Evolutionary conservation across 2,113 vertebrate species (phyloP), one percentile per base, ranked within the genome.

Genomic region (Heterotilapia buettikoferi): DNA sequence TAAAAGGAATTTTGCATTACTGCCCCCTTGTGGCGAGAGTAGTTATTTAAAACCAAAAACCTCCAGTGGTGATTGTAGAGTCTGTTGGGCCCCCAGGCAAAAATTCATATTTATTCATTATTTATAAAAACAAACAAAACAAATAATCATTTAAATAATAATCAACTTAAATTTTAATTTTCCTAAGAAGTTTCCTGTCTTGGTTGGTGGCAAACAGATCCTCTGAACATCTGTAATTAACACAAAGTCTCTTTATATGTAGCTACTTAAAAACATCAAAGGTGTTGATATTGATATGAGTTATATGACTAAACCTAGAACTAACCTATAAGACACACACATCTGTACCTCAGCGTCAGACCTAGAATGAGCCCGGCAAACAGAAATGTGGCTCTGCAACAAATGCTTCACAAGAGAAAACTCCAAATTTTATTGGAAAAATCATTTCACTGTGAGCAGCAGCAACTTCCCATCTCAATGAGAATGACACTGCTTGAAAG

Each of bases 201-300:
- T 61, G 5, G 57, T 31, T 19, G 57, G 6, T 61, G 57, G 16
- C 57, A 61, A 33, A 61, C 0, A 9, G 14, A 31, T 61, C 29
- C 16, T 33, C 29, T 61, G 9, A 10, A 61, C 29, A 61, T 38
- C 18, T 66, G 18, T 66, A 13, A 36, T 66, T n/a, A 66, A 66
- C 33, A 5, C 18, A 19, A 36, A 7, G 33, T 66, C 33, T 66
- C 18, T 5, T 13, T 38, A 36, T 38, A 38, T 38, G 18, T 3
- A 2, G 18, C 31, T 66, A n/a, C 31, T 66, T n/a, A 36, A 36
- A n/a, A 13, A 0, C 61, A 0, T 36, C 33, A 38, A n/a, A 66
- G 33, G 1, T 38, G 6, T 6, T 38, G 6, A 36, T 7, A n/a
- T 66, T 38, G 31, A n/a, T 12, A 7, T 38, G 16, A 66, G 9